Evolutionary conservation across 2,797 vertebrate species (phyloP), one percentile per base, ranked within the genome.

Genomic region (Tenualosa thibaudeaui): DNA sequence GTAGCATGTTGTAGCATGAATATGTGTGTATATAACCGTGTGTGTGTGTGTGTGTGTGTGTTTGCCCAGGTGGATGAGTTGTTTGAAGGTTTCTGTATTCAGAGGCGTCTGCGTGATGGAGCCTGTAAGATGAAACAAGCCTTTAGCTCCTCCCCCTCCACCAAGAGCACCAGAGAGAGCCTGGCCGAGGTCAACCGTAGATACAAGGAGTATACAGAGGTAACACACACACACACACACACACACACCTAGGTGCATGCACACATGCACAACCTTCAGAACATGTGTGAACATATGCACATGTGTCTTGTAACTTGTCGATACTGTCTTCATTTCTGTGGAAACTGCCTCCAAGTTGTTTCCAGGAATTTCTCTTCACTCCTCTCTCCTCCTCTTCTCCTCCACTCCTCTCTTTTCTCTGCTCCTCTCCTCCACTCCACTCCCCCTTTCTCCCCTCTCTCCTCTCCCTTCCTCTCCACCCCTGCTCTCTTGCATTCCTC

Each of bases 81-180:
- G 88, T 99, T 98, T 0, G 98, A 99, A 93, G 97, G 96, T 0
- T 99, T 99, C 86, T 99, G 98, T 88, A 99, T 99, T 94, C 98
- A 99, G 92, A 96, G 97, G 83, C 96, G 97, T 19, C 96, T 99
- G 90, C 96, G 97, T 71, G 98, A 99, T 0, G 98, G 98, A 0
- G 98, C 98, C 90, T 97, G 92, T 90, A 96, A 98, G 90, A 99
- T 99, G 98, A 99, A 99, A 91, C 98, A 97, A 92, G 98, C 98
- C 75, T 99, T 99, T 89, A 97, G 95, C 0, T 91, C 94, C 50
- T 99, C 98, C 2, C 98, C 98, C 40, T 96, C 96, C 86, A 98
- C 97, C 88, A 99, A 95, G 93, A 97, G 96, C 71, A 98, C 98
- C 87, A 95, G 98, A 24, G 98, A 99, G 93, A 99, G 98, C 89